phyloP scores from a whole-genome alignment of 2,888 invertebrate species.

The Parelbella ahira region DNA sequence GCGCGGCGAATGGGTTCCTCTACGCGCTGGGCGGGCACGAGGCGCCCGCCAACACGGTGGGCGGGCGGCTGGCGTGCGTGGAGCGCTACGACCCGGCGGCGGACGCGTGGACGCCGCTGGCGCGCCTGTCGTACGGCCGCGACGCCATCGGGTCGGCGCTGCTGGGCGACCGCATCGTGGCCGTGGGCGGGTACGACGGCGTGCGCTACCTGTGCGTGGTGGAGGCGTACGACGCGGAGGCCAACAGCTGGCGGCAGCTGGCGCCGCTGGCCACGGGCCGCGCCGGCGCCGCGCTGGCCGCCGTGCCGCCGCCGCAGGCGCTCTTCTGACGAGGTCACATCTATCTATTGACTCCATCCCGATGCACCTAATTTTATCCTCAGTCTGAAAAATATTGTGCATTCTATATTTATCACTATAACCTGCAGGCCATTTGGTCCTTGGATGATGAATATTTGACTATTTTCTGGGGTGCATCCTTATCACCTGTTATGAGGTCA shows the following conservation, averaged over 20 bases:
- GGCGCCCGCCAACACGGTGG: slow-evolving; percentile 86
- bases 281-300: slow-evolving; percentile 93
- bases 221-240: slow-evolving; percentile 93
- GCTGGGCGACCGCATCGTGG: slow-evolving; percentile 91
- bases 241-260: slow-evolving; percentile 89
- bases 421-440: too few species aligned
- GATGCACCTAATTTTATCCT: too few species aligned
- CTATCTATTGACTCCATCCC: too few species aligned
- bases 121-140: slow-evolving; percentile 89
- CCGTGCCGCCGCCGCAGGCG: slow-evolving; percentile 73
- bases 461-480: too few species aligned
- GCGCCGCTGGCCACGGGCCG: slow-evolving; percentile 90
- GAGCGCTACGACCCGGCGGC: slow-evolving; percentile 90
- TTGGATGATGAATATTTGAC: too few species aligned
- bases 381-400: too few species aligned
- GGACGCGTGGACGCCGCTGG: slow-evolving; percentile 93
- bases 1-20: slow-evolving; percentile 92
- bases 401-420: too few species aligned
- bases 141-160: slow-evolving; percentile 94
- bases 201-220: slow-evolving; percentile 92
- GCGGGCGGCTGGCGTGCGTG: slow-evolving; percentile 93
- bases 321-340: too few species aligned
- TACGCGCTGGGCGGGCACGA: slow-evolving; percentile 97
- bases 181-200: slow-evolving; percentile 93
- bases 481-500: too few species aligned